These are phyloP conservation scores for Procambarus clarkii DNA, from an alignment of 1,140 invertebrate genomes.

Conservation along the genomic window DNA sequence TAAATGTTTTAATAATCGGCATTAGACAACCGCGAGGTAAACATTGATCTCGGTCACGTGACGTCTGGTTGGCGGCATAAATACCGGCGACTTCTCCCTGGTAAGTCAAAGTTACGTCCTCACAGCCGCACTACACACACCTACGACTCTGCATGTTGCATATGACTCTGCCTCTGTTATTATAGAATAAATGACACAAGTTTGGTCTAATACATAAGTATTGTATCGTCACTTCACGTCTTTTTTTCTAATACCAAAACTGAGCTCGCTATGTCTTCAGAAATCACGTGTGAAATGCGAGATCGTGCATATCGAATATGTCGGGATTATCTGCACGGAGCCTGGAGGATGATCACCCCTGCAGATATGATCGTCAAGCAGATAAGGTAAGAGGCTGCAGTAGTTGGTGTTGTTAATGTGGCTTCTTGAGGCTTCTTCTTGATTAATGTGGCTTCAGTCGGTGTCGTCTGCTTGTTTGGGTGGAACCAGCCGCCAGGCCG, in stretches of 20 bases:
- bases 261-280: constrained; percentile 49
- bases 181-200: neutral
- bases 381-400: constrained; percentile 82
- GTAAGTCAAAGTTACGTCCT: neutral
- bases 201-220: neutral
- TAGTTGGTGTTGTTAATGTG: too few relatives aligned
- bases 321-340: constrained; percentile 87
- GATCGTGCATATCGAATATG: constrained; percentile 55
- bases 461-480: constrained; percentile 4
- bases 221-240: neutral
- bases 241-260: neutral
- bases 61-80: neutral
- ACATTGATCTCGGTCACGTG: constrained; percentile 24
- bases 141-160: neutral
- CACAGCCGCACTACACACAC: too few relatives aligned
- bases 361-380: constrained; percentile 86
- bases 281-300: constrained; percentile 56
- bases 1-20: too few relatives aligned
- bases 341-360: constrained; percentile 88
- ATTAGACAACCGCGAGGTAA: constrained; percentile 17
- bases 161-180: neutral
- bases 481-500: neutral
- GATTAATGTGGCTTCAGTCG: too few relatives aligned
- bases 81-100: neutral
- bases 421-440: too few relatives aligned